Evolutionary conservation across 2,888 invertebrate genomes (phyloP).

Genomic region (Nasonovia ribisnigri): DNA sequence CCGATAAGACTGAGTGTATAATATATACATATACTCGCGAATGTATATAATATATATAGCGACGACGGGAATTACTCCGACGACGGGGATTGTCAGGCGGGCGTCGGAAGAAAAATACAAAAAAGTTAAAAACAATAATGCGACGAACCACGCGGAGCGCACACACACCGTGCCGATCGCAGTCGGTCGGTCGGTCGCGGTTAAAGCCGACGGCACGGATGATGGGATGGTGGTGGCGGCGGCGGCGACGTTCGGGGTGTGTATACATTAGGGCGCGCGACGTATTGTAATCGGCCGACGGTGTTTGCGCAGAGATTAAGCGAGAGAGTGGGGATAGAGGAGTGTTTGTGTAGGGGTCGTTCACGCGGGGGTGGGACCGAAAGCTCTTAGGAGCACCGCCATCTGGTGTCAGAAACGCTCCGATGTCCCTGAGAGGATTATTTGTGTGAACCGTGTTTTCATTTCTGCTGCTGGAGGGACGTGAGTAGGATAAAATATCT

Average conservation of each 20-base stretch:
- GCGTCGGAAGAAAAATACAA: conserved; percentile 29
- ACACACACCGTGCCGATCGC: neutral
- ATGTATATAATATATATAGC: neutral
- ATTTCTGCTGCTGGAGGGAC: conserved; percentile 29
- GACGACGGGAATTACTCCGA: neutral
- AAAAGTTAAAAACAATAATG: conserved; percentile 54
- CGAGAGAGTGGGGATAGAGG: conserved; percentile 25
- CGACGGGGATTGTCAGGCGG: neutral
- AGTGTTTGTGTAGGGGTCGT: conserved; percentile 48
- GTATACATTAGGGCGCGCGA: conserved; percentile 52
- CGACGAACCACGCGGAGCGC: neutral
- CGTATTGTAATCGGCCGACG: conserved; percentile 51
- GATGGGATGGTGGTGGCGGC: neutral
- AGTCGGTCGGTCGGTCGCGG: conserved; percentile 10
- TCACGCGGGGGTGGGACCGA: neutral
- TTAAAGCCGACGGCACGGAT: conserved; percentile 7
- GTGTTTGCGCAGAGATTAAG: conserved; percentile 64
- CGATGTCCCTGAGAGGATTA: conserved; percentile 62
- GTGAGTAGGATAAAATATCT: neutral
- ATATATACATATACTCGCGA: neutral
- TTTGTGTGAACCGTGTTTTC: conserved; percentile 42
- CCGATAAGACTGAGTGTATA: neutral
- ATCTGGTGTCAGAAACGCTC: conserved; percentile 56
- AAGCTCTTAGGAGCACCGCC: conserved; percentile 62
- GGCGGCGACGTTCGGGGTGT: neutral